A percentile compares a stretch with the other conserved stretches of the same genome.
Conservation (phyloP, 2,888 invertebrate genomes). For the Metacarcinus magister region DNA sequence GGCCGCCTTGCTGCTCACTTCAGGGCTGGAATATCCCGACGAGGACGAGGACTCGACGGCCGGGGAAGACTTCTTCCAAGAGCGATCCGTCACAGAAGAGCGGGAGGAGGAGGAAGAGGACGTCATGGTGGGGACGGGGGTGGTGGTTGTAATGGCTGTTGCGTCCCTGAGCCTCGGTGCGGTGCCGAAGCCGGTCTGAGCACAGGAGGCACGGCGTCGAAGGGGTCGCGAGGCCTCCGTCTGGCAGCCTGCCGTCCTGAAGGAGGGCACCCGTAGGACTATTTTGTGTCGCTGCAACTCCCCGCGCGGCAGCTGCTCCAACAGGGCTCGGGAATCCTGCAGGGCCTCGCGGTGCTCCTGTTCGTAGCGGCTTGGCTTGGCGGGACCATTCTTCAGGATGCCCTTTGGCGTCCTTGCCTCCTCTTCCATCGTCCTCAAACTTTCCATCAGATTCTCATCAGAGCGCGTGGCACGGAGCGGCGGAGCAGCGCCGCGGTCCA, state of each 20-base stretch:
- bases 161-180: conserved; percentile 68
- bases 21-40: conserved; percentile 82
- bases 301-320: conserved; percentile 77
- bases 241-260: conserved; percentile 81
- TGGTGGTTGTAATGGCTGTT: not conserved
- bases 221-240: conserved; percentile 79
- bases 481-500: conserved; percentile 67
- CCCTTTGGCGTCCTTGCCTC: conserved; percentile 71
- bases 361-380: conserved; percentile 80
- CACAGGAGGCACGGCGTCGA: conserved; percentile 80
- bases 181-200: conserved; percentile 78
- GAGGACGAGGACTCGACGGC: conserved; percentile 78
- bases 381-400: conserved; percentile 73
- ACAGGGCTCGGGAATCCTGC: conserved; percentile 77
- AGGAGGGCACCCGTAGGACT: conserved; percentile 82
- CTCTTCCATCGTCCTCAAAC: conserved; percentile 56
- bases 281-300: conserved; percentile 82
- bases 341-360: conserved; percentile 80
- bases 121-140: not conserved
- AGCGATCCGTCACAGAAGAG: conserved; percentile 11
- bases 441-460: conserved; percentile 77
- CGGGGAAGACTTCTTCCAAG: conserved; percentile 54
- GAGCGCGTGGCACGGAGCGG: conserved; percentile 73
- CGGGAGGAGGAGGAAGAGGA: not conserved
- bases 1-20: conserved; percentile 80